These are phyloP conservation scores for Eristalinus aeneus DNA, from an alignment of 2,888 invertebrate species.

Conservation along the genomic window DNA sequence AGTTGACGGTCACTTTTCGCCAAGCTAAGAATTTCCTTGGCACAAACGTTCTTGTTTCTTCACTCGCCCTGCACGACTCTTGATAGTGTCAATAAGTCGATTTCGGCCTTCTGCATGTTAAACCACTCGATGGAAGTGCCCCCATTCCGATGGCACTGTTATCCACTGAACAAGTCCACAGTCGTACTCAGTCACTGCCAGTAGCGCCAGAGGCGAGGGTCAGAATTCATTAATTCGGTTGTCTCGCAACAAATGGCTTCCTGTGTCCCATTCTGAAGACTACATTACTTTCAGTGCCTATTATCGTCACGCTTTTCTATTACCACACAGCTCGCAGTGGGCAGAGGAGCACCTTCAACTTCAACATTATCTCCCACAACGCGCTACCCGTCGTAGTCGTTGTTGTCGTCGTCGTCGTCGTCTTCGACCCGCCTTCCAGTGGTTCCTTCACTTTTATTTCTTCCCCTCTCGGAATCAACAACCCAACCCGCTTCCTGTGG, in stretches of 20 bases:
- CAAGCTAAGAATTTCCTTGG: too few species aligned
- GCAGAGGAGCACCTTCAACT: conserved; percentile 34
- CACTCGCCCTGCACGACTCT: neutral
- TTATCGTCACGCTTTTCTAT: conserved; percentile 67
- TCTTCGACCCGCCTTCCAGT: neutral
- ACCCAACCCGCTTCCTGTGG: conserved; percentile 42
- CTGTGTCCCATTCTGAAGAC: conserved; percentile 62
- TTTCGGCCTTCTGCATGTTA: neutral
- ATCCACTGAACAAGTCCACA: neutral
- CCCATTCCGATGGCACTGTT: conserved; percentile 6
- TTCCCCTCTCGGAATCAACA: conserved; percentile 25
- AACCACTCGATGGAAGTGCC: neutral
- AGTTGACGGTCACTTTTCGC: too few species aligned
- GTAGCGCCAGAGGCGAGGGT: conserved; percentile 36
- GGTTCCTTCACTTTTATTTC: neutral
- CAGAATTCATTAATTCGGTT: conserved; percentile 67
- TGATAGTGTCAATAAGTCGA: too few species aligned
- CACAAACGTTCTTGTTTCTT: too few species aligned
- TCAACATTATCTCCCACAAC: conserved; percentile 19
- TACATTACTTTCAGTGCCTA: conserved; percentile 68
- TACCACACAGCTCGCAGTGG: conserved; percentile 20
- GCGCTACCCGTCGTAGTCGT: neutral
- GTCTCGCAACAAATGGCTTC: conserved; percentile 67
- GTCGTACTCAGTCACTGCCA: neutral
- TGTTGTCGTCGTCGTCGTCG: neutral